Percentiles rank a stretch among this genome's conserved stretches.
Evolutionary conservation across 2,888 invertebrate genomes (phyloP).

Genomic region (Trimorus sp.): DNA sequence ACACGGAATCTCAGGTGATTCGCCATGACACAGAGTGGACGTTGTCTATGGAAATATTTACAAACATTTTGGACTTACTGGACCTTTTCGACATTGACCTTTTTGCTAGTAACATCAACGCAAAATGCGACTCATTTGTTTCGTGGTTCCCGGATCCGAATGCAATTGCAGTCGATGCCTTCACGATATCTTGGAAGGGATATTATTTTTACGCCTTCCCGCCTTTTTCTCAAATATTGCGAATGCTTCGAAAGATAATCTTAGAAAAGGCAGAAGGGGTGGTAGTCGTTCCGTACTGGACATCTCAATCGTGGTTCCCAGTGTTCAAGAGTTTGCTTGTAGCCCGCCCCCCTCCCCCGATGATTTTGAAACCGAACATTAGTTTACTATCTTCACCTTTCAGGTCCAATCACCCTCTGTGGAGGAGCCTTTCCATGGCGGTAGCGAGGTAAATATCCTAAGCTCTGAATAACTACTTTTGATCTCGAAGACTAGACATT

Average conservation of each 20-base stretch:
- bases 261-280: slow-evolving; percentile 46
- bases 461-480: slow-evolving; percentile 1
- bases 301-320: slow-evolving; percentile 64
- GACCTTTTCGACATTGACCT: slow-evolving; percentile 59
- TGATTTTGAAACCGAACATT: slow-evolving; percentile 8
- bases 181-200: slow-evolving; percentile 57
- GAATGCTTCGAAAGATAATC: slow-evolving; percentile 57
- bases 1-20: neutral
- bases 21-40: slow-evolving; percentile 31
- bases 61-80: neutral
- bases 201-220: slow-evolving; percentile 63
- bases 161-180: slow-evolving; percentile 59
- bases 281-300: slow-evolving; percentile 67
- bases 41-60: neutral
- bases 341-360: neutral
- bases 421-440: slow-evolving; percentile 38
- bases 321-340: slow-evolving; percentile 24
- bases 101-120: slow-evolving; percentile 60
- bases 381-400: slow-evolving; percentile 54
- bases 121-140: slow-evolving; percentile 62
- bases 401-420: slow-evolving; percentile 54
- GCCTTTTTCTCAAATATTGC: slow-evolving; percentile 63
- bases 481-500: too few species aligned
- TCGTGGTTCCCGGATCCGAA: slow-evolving; percentile 61
- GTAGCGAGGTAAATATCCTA: slow-evolving; percentile 13